Conservation (phyloP, 2,888 invertebrate species). For the Pteria penguin region DNA sequence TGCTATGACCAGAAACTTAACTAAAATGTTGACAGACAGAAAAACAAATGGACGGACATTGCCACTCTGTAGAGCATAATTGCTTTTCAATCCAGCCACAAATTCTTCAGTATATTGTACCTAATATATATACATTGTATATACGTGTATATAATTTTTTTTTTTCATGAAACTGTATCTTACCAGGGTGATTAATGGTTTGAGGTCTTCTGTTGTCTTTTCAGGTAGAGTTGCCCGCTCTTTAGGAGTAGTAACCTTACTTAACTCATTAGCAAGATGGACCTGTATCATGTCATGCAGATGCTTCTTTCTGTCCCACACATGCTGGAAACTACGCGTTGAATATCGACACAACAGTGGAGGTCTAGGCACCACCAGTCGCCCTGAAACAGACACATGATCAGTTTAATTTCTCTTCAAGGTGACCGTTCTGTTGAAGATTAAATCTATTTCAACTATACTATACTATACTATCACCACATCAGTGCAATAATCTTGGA, state of each 20-base stretch:
- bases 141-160: neutral
- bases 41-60: no score
- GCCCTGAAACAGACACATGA: conserved; percentile 52
- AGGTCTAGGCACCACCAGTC: conserved; percentile 61
- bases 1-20: no score
- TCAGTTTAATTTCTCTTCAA: no score
- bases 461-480: no score
- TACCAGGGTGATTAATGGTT: conserved; percentile 2
- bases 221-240: neutral
- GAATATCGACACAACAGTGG: conserved; percentile 50
- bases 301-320: conserved; percentile 39
- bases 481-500: no score
- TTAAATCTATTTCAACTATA: no score
- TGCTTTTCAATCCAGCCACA: no score
- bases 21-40: no score
- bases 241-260: neutral
- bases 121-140: no score
- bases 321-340: conserved; percentile 2
- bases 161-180: neutral
- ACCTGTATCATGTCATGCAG: conserved; percentile 37
- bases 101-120: no score
- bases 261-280: conserved; percentile 34
- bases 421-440: no score
- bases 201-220: neutral
- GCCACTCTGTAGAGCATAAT: no score